Percentiles rank a stretch among this genome's conserved stretches.
Conservation (phyloP, 2,113 vertebrate genomes). For the Arenaria interpres region DNA sequence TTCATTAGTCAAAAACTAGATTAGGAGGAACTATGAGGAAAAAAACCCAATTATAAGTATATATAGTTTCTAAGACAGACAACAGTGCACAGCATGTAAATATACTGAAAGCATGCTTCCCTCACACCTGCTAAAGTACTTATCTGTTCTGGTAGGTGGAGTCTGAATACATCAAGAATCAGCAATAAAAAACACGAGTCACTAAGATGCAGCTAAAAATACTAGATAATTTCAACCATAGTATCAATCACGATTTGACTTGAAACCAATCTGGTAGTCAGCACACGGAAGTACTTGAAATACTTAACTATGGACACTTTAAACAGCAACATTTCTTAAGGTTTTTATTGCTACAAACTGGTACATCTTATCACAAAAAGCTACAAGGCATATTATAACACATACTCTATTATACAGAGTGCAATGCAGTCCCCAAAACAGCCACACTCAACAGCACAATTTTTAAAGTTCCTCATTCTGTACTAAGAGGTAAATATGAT, state of each 20-base stretch:
- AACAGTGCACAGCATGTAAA: not conserved
- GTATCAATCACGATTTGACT: not conserved
- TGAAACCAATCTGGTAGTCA: not conserved
- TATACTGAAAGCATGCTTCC: not conserved
- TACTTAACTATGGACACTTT: not conserved
- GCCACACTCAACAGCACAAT: constrained; percentile 69
- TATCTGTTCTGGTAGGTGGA: not conserved
- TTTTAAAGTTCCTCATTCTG: constrained; percentile 53
- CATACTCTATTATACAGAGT: constrained; percentile 72
- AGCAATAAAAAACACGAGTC: not conserved
- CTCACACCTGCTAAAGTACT: not conserved
- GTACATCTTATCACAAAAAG: constrained; percentile 75
- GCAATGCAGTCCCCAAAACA: constrained; percentile 69
- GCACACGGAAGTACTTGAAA: not conserved
- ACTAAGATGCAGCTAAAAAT: not conserved
- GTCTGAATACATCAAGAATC: not conserved
- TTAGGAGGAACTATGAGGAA: not conserved
- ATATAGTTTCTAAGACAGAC: not conserved
- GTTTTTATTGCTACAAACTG: constrained; percentile 81
- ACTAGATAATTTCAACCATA: not conserved
- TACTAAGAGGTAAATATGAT: constrained; percentile 62
- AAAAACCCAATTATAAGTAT: not conserved
- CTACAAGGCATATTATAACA: constrained; percentile 69
- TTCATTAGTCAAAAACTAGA: not conserved
- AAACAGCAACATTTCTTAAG: constrained; percentile 39